Percentiles rank a stretch among this genome's conserved stretches.
Conservation (phyloP, 1,140 invertebrate species). For the Scaptomyza montana region DNA sequence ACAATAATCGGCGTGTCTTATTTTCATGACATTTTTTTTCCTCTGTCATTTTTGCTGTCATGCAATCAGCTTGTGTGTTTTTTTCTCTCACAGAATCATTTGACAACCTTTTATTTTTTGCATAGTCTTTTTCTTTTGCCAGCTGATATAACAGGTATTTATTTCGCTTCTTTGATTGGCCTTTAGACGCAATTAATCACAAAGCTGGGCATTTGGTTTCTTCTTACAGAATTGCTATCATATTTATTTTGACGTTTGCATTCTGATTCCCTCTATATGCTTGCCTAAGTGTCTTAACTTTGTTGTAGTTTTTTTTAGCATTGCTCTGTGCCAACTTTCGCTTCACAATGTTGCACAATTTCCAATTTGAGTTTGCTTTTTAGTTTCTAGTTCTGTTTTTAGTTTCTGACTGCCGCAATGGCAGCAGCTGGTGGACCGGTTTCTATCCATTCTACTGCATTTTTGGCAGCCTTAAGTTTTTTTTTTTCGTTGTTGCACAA, state of each 20-base stretch:
- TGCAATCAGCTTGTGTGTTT: conserved; percentile 3
- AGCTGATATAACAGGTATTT: conserved; percentile 6
- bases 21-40: too few species aligned
- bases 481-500: not conserved
- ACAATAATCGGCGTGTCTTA: too few species aligned
- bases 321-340: conserved; percentile 1
- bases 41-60: not conserved
- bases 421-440: not conserved
- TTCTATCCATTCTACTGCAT: not conserved
- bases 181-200: conserved; percentile 17
- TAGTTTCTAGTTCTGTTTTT: conserved; percentile 29
- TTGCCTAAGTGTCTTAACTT: not conserved
- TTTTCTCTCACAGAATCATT: not conserved
- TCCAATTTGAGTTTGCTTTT: conserved; percentile 6
- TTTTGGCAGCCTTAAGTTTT: conserved; percentile 6
- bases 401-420: conserved; percentile 3
- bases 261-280: not conserved
- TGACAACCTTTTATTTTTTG: conserved; percentile 3
- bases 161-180: conserved; percentile 5
- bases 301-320: not conserved
- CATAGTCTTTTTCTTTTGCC: conserved; percentile 2
- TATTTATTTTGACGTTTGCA: conserved; percentile 14
- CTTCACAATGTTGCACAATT: conserved; percentile 23
- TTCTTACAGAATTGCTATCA: conserved; percentile 6
- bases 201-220: conserved; percentile 11